These are phyloP conservation scores for Pachliopta kotzebuea DNA, from an alignment of 2,888 invertebrate species.

Conservation along the genomic window DNA sequence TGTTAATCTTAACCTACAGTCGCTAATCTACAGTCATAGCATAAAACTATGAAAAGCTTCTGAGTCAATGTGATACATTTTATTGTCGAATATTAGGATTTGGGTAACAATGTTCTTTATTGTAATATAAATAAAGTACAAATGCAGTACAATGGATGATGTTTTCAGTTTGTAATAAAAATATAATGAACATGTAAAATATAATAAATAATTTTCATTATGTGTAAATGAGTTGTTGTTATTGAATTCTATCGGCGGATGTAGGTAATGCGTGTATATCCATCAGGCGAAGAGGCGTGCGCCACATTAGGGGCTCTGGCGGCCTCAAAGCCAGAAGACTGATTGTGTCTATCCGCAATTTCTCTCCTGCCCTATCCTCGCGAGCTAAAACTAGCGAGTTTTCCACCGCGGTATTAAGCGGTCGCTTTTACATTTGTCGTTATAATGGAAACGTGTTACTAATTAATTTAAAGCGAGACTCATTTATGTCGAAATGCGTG, in stretches of 20 bases:
- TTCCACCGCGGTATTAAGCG: constrained; percentile 80
- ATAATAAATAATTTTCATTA: constrained; percentile 40
- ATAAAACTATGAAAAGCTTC: no score
- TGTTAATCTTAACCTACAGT: background rate
- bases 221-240: constrained; percentile 47
- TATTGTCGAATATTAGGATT: no score
- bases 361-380: constrained; percentile 77
- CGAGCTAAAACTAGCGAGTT: constrained; percentile 81
- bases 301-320: constrained; percentile 73
- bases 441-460: constrained; percentile 81
- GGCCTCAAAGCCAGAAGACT: constrained; percentile 80
- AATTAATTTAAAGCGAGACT: constrained; percentile 80
- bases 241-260: constrained; percentile 48
- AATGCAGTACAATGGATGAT: no score
- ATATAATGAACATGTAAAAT: constrained; percentile 18
- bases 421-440: constrained; percentile 80
- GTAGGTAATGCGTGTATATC: constrained; percentile 61
- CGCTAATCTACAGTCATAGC: background rate
- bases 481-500: constrained; percentile 79
- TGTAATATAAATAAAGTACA: no score
- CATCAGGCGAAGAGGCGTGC: constrained; percentile 72
- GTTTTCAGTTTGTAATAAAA: constrained; percentile 3
- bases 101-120: no score
- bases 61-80: no score
- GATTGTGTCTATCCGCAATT: constrained; percentile 81